Percentiles rank a stretch among this genome's conserved stretches.
Conservation (phyloP, 2,888 invertebrate genomes). For the Iselma pallidipennis region DNA sequence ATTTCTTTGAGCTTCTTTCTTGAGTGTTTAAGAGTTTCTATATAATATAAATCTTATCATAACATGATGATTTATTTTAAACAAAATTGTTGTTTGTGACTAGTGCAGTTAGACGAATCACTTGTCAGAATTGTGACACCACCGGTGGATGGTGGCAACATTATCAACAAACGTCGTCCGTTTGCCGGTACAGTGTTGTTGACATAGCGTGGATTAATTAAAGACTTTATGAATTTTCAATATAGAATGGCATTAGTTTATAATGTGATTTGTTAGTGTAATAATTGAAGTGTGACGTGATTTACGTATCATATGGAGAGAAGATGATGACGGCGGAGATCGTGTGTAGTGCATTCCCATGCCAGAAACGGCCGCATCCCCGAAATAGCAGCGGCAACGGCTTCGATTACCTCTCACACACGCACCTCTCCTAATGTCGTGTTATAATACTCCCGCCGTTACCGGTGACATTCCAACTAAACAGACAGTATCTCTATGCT, state of each 20-base stretch:
- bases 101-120: not conserved
- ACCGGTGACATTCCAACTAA: constrained; percentile 19
- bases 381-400: constrained; percentile 42
- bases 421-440: constrained; percentile 14
- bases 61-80: not conserved
- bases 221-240: not conserved
- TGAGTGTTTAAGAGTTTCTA: not conserved
- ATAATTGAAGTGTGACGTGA: constrained; percentile 35
- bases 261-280: constrained; percentile 23
- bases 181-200: not conserved
- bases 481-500: not conserved
- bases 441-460: constrained; percentile 7
- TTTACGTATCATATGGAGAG: constrained; percentile 12
- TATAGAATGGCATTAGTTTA: not conserved
- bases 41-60: not conserved
- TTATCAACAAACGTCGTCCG: not conserved
- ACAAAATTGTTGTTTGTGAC: not conserved
- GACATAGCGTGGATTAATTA: not conserved
- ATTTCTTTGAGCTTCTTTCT: no score
- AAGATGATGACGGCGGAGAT: constrained; percentile 15
- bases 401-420: constrained; percentile 39
- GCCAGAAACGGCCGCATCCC: constrained; percentile 42
- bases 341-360: constrained; percentile 22
- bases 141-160: not conserved
- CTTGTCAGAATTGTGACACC: not conserved